phyloP scores from a whole-genome alignment of 2,888 invertebrate species.

The Oscheius sp. region DNA sequence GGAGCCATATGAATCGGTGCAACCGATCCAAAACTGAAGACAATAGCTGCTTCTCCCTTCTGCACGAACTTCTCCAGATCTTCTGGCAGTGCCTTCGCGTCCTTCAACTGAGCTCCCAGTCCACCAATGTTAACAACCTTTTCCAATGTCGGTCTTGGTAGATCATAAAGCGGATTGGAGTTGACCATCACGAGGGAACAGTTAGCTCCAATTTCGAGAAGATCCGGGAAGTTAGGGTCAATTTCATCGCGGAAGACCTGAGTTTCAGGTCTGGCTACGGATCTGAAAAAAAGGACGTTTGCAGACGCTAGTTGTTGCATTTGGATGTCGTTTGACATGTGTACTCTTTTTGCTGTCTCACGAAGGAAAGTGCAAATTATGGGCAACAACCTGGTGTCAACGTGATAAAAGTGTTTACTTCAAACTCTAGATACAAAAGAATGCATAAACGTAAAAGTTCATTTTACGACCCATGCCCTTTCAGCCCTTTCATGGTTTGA shows the following conservation, averaged over 20 bases:
- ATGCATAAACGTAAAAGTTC: no score
- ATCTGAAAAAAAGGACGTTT: background rate
- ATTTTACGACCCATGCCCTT: no score
- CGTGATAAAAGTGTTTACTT: no score
- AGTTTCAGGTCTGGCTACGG: slow-evolving; percentile 38
- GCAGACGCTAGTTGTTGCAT: background rate
- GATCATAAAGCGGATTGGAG: slow-evolving; percentile 58
- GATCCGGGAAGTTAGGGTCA: slow-evolving; percentile 53
- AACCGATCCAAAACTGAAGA: slow-evolving; percentile 53
- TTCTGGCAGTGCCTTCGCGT: slow-evolving; percentile 48
- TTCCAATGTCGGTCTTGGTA: slow-evolving; percentile 58
- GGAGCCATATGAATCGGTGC: slow-evolving; percentile 39
- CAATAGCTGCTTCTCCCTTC: slow-evolving; percentile 41
- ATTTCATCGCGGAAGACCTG: slow-evolving; percentile 44
- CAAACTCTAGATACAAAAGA: no score
- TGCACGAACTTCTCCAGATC: slow-evolving; percentile 41
- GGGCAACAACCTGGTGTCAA: background rate
- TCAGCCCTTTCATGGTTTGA: no score
- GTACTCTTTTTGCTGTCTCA: background rate
- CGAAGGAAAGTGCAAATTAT: background rate
- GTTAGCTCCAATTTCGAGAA: slow-evolving; percentile 41
- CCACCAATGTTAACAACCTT: slow-evolving; percentile 62
- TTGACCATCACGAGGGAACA: slow-evolving; percentile 53
- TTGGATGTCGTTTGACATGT: background rate
- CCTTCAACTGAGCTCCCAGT: slow-evolving; percentile 51